phyloP scores from a whole-genome alignment of 1,140 invertebrate species.

The Penaeus chinensis region DNA sequence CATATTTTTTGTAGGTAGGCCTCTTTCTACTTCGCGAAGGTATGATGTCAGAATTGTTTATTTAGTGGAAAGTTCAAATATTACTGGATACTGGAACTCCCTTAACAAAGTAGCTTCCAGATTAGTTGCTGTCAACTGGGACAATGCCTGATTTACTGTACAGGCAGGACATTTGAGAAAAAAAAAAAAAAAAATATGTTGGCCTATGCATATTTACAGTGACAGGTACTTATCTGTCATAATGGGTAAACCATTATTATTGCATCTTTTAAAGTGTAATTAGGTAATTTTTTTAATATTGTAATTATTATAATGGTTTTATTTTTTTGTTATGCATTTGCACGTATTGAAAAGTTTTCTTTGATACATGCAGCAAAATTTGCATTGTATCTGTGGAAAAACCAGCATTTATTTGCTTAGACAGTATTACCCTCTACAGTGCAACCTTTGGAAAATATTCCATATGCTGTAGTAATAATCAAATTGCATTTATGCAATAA shows the following conservation, averaged over 20 bases:
- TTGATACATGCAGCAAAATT: too few species aligned
- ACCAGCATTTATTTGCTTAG: conserved; percentile 18
- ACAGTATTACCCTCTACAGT: conserved; percentile 40
- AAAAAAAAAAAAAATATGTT: too few species aligned
- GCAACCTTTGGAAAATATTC: conserved; percentile 35
- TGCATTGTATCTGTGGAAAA: neutral
- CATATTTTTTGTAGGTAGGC: conserved; percentile 45
- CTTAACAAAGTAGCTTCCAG: conserved; percentile 27
- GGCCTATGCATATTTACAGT: too few species aligned
- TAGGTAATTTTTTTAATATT: too few species aligned
- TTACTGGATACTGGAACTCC: conserved; percentile 54
- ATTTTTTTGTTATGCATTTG: too few species aligned
- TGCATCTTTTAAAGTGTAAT: too few species aligned
- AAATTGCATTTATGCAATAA: conserved; percentile 47
- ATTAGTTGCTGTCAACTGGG: conserved; percentile 40
- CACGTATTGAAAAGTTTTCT: too few species aligned
- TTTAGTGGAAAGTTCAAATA: conserved; percentile 30
- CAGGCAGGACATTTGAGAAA: too few species aligned
- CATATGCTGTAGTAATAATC: conserved; percentile 52
- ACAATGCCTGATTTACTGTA: conserved; percentile 6
- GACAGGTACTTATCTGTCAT: too few species aligned
- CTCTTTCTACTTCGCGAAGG: neutral
- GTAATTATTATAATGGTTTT: too few species aligned
- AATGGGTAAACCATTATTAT: too few species aligned
- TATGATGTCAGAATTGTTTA: conserved; percentile 13